phyloP scores from a whole-genome alignment of 2,888 invertebrate genomes.

The Netelia virgata region DNA sequence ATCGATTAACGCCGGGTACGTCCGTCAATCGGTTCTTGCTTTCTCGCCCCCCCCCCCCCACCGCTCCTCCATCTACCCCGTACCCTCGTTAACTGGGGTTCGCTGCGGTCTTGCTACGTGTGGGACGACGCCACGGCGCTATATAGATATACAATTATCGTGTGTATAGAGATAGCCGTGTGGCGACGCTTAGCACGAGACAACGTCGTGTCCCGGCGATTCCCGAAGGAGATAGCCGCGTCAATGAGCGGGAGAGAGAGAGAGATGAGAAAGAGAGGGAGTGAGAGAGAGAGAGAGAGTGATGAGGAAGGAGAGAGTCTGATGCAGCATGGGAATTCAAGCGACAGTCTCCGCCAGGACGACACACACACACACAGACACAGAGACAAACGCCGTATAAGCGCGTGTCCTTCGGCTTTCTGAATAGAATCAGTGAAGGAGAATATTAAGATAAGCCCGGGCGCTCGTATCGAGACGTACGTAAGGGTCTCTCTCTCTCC shows the following conservation, averaged over 20 bases:
- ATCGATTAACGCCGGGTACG: constrained; percentile 56
- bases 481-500: constrained; percentile 31
- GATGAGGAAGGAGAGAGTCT: neutral
- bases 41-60: constrained; percentile 17
- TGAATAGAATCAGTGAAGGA: constrained; percentile 73
- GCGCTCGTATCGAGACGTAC: constrained; percentile 37
- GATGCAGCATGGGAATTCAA: neutral
- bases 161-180: neutral
- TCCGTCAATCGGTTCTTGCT: constrained; percentile 57
- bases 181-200: constrained; percentile 50
- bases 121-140: constrained; percentile 41
- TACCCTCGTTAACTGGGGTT: constrained; percentile 16
- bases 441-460: constrained; percentile 74
- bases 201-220: constrained; percentile 52
- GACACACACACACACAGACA: too few species aligned
- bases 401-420: constrained; percentile 52
- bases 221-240: constrained; percentile 63
- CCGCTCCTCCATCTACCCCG: neutral
- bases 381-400: neutral
- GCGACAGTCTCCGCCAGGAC: constrained; percentile 53
- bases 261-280: neutral
- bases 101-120: constrained; percentile 40
- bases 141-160: constrained; percentile 17
- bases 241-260: constrained; percentile 46
- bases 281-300: too few species aligned